Evolutionary conservation across 1,140 invertebrate genomes (phyloP), one percentile per base, ranked within the genome.

Genomic region (Dinoponera quadriceps): DNA sequence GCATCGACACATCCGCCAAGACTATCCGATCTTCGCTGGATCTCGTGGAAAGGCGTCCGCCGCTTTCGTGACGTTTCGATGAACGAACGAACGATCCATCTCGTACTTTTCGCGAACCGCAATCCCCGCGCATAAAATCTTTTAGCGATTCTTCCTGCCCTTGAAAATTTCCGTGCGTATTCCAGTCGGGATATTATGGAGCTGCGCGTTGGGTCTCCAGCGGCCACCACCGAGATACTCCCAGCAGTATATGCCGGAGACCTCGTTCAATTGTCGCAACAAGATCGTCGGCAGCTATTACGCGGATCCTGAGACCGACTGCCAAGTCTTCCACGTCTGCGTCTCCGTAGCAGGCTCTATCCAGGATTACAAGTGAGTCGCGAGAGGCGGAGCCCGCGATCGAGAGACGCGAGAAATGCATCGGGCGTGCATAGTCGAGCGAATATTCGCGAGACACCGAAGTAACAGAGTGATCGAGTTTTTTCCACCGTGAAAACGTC

Each of bases 311-410:
- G 98, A 98, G 93, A 97, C 98, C 0, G 97, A 98, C 90, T 98
- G 98, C 94, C 98, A 98, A 94, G 97, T 98, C 95, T 98, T 98
- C 93, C 98, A 98, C 91, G 97, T 98, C 63, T 98, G 98, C 92
- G 97, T 98, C 27, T 96, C 97, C 91, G 97, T 98, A 29, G 96
- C 97, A 18, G 97, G 97, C 77, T 95, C 71, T 51, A 74, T 94
- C 14, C 93, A 94, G 33, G 94, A 94, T 72, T 94, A 94, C 84
- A 93, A 93, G 94, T 94, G 89, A 84, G 90, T 87, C n/a, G 29
- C 18, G 20, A n/a, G n/a, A n/a, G 29, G 22, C 3, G 7, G 18
- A 11, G 1, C 20, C 62, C 20, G n/a, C n/a, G 1, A 25, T 20
- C 5, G 29, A 33, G 29, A 33, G n/a, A n/a, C n/a, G n/a, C n/a